These are phyloP conservation scores for Oceanites oceanicus DNA, from an alignment of 2,113 vertebrate genomes.

Conservation along the genomic window DNA sequence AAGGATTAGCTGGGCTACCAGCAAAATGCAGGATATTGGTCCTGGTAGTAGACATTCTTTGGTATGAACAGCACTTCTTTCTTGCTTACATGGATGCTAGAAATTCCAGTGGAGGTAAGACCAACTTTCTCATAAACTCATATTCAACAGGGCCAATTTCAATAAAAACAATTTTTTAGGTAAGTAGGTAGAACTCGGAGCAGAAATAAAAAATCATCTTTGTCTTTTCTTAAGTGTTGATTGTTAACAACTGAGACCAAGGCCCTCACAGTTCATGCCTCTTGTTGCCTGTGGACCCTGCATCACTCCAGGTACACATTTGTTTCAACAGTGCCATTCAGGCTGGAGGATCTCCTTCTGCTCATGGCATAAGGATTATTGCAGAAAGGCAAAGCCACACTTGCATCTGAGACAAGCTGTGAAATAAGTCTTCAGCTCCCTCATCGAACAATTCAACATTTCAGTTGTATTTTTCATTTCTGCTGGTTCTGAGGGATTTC, in stretches of 20 bases:
- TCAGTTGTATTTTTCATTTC: background rate
- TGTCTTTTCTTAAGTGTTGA: background rate
- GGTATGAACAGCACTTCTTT: background rate
- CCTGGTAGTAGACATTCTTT: background rate
- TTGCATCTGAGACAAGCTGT: background rate
- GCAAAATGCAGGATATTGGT: background rate
- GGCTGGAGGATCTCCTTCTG: background rate
- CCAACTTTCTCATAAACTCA: background rate
- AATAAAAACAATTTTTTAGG: background rate
- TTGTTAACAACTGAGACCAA: background rate
- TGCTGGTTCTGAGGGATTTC: background rate
- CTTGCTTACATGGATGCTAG: background rate
- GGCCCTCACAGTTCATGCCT: background rate
- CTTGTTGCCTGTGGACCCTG: background rate
- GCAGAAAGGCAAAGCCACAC: background rate
- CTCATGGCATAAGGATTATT: background rate
- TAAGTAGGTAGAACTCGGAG: accelerated
- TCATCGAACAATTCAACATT: background rate
- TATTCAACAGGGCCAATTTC: background rate
- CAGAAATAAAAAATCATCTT: background rate
- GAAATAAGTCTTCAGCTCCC: background rate
- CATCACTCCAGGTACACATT: background rate
- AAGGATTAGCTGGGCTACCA: background rate
- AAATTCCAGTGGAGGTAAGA: background rate
- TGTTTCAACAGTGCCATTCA: background rate